A percentile compares a stretch with the other conserved stretches of the same genome.
Conservation (phyloP, 2,113 vertebrate species). For the Antechinus flavipes region DNA sequence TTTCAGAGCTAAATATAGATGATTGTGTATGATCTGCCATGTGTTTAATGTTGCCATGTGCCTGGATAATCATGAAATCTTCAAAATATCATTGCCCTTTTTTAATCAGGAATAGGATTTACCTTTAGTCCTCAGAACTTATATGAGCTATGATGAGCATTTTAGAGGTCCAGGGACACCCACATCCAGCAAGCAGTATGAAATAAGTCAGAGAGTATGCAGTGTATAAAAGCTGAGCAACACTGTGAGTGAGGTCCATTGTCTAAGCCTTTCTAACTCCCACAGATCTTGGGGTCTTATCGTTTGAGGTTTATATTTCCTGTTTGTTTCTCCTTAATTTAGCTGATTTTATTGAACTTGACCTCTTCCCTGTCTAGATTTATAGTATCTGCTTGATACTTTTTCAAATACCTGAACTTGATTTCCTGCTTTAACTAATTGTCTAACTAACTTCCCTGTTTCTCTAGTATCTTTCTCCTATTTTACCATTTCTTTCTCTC, state of each 20-base stretch:
- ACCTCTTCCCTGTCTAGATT: neutral
- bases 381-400: neutral
- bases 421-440: neutral
- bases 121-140: neutral
- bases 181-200: neutral
- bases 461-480: neutral
- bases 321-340: neutral
- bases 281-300: neutral
- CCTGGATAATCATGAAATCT: neutral
- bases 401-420: neutral
- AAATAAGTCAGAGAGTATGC: neutral
- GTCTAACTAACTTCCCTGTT: neutral
- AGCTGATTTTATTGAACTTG: neutral
- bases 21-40: neutral
- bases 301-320: neutral
- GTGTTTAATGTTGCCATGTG: neutral
- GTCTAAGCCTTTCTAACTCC: neutral
- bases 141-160: neutral
- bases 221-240: neutral
- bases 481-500: neutral
- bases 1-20: neutral
- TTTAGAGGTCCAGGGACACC: neutral
- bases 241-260: neutral
- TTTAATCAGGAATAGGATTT: neutral
- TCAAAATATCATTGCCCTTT: neutral